Evolutionary conservation across 2,113 vertebrate genomes (phyloP), one percentile per base, ranked within the genome.

Genomic region (Glaucomys volans): DNA sequence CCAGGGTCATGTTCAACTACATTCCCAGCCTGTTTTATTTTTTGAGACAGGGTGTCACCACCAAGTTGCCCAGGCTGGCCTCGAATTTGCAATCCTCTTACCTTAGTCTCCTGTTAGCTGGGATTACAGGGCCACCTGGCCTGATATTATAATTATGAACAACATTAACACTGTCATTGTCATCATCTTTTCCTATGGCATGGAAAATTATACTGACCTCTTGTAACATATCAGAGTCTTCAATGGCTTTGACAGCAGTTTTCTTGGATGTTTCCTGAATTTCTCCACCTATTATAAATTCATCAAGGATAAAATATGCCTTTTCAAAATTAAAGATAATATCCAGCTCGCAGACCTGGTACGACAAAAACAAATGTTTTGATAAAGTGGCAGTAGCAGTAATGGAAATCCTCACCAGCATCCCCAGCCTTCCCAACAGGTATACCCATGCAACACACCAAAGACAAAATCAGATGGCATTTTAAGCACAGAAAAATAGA

Each of bases 281-380:
- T 97, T 99, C 99, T 97, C 99, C 99, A 62, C 99, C 99, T 92
- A 99, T 99, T 92, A 99, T 99, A 98, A 99, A 99, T 86, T 99
- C 99, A 50, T 99, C 99, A 95, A 99, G 99, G 97, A 99, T 99
- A 98, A 99, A 99, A 97, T 99, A 99, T 9, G 99, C 99, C 98
- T 99, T 99, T 97, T 99, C 99, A 97, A 99, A 99, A 98, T 99
- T 99, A 96, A 99, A 99, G 95, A 99, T 99, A 91, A 99, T 99
- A 97, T 99, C 99, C 98, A 99, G 95, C 97, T 99, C 99, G 4
- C 99, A 99, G 66, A 99, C 99, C 99, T 99, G 98, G 88, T 85
- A 88, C 80, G 64, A 97, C 91, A 80, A 97, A 96, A 97, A 97
- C 30, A 96, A 87, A 88, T 0, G 6, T 95, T 92, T 95, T 87